A percentile compares a stretch with the other conserved stretches of the same genome.
phyloP scores from a whole-genome alignment of 1,140 invertebrate species.

The Eurosta solidaginis region DNA sequence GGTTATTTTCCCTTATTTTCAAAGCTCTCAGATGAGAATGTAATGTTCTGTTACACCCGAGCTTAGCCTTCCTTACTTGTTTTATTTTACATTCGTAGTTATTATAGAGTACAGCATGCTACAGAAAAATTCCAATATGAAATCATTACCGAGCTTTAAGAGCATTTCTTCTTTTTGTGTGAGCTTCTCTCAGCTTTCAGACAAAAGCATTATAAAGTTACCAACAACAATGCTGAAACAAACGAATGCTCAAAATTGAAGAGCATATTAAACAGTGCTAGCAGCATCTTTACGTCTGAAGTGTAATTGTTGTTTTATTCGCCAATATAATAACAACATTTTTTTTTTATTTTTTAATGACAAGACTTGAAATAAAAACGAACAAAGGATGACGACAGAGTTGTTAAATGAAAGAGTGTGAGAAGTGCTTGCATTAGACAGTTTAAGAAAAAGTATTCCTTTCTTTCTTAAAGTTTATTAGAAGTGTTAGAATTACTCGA shows the following conservation, averaged over 20 bases:
- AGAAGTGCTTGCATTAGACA: too few species aligned
- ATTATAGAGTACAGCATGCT: too few species aligned
- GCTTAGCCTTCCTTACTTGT: too few species aligned
- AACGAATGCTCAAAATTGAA: conserved; percentile 15
- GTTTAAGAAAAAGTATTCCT: too few species aligned
- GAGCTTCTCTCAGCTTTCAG: neutral
- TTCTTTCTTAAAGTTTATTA: too few species aligned
- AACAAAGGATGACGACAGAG: neutral
- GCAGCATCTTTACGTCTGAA: conserved; percentile 20
- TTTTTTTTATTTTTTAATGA: too few species aligned
- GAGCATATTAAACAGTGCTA: conserved; percentile 15
- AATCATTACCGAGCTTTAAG: neutral
- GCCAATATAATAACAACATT: neutral
- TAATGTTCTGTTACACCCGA: too few species aligned
- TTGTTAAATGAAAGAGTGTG: neutral
- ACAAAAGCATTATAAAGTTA: neutral
- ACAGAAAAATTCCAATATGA: conserved; percentile 24
- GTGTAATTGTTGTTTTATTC: conserved; percentile 26
- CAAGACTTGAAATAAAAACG: neutral
- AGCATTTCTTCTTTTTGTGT: neutral
- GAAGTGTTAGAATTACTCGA: too few species aligned
- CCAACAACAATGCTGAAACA: neutral
- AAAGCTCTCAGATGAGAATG: too few species aligned
- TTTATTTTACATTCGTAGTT: too few species aligned
- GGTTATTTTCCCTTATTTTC: too few species aligned